Percentiles rank a stretch among this genome's conserved stretches.
Evolutionary conservation across 2,797 vertebrate species (phyloP).

Genomic region (Antennarius maculatus): DNA sequence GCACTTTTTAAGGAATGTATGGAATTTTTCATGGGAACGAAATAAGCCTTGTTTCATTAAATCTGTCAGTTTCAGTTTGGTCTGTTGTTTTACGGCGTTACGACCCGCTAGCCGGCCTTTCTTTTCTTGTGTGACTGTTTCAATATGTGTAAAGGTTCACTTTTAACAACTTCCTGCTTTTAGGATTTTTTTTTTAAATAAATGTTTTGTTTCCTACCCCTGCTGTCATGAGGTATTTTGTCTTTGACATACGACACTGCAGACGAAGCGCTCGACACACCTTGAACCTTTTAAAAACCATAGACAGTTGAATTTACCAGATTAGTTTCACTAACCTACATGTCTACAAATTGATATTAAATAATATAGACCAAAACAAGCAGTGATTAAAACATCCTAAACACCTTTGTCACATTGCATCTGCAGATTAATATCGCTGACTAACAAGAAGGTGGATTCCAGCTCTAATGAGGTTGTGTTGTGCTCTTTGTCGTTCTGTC

Average conservation of each 20-base stretch:
- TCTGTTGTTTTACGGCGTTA: conserved; percentile 51
- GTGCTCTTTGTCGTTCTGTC: conserved; percentile 46
- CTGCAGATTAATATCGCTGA: background rate
- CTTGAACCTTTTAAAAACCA: background rate
- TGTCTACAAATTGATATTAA: background rate
- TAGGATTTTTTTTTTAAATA: conserved; percentile 50
- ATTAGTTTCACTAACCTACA: background rate
- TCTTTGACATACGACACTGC: conserved; percentile 51
- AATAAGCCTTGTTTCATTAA: conserved; percentile 64
- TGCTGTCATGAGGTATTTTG: conserved; percentile 52
- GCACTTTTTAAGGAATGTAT: conserved; percentile 57
- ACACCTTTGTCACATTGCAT: background rate
- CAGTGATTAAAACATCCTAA: background rate
- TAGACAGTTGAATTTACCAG: background rate
- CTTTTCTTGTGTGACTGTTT: conserved; percentile 7
- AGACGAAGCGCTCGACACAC: conserved; percentile 13
- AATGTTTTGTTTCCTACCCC: conserved; percentile 46
- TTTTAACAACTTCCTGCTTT: conserved; percentile 51
- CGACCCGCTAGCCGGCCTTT: background rate
- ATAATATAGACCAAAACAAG: too few species aligned
- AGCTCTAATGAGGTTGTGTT: conserved; percentile 21
- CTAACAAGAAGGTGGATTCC: background rate
- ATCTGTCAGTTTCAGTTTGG: conserved; percentile 47
- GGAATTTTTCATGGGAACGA: conserved; percentile 47
- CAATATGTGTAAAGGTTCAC: conserved; percentile 31